These are phyloP conservation scores for Scaptomyza tumidula DNA, from an alignment of 2,888 invertebrate genomes.

Conservation along the genomic window DNA sequence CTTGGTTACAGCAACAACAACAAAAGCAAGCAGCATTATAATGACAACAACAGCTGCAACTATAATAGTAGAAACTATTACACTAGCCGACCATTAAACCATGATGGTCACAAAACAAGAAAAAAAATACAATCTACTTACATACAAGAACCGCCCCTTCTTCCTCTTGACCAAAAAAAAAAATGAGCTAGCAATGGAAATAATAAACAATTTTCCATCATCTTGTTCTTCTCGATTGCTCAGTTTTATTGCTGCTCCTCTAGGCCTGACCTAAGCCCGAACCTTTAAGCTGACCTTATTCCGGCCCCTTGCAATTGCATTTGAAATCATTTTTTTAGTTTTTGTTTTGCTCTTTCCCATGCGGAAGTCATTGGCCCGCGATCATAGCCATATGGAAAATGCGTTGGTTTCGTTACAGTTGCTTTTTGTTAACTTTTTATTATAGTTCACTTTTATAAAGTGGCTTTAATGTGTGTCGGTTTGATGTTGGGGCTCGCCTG, in stretches of 20 bases:
- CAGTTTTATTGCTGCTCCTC: slow-evolving; percentile 18
- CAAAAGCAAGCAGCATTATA: slow-evolving; percentile 26
- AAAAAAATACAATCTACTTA: not conserved
- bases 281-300: slow-evolving; percentile 57
- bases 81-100: slow-evolving; percentile 72
- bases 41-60: slow-evolving; percentile 64
- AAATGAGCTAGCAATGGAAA: slow-evolving; percentile 46
- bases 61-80: slow-evolving; percentile 63
- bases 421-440: slow-evolving; percentile 5
- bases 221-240: slow-evolving; percentile 35
- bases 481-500: slow-evolving; percentile 17
- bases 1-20: slow-evolving; percentile 54
- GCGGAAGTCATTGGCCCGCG: slow-evolving; percentile 36
- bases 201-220: slow-evolving; percentile 52
- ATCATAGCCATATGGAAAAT: slow-evolving; percentile 28
- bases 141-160: slow-evolving; percentile 23
- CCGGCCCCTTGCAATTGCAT: slow-evolving; percentile 31
- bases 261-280: slow-evolving; percentile 27
- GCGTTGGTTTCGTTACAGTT: slow-evolving; percentile 19
- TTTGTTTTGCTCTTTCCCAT: slow-evolving; percentile 15
- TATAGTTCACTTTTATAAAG: slow-evolving; percentile 56
- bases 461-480: slow-evolving; percentile 52
- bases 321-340: not conserved
- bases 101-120: slow-evolving; percentile 64
- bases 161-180: not conserved